Conservation (phyloP, 1,140 invertebrate species). For the Eciton burchellii region DNA sequence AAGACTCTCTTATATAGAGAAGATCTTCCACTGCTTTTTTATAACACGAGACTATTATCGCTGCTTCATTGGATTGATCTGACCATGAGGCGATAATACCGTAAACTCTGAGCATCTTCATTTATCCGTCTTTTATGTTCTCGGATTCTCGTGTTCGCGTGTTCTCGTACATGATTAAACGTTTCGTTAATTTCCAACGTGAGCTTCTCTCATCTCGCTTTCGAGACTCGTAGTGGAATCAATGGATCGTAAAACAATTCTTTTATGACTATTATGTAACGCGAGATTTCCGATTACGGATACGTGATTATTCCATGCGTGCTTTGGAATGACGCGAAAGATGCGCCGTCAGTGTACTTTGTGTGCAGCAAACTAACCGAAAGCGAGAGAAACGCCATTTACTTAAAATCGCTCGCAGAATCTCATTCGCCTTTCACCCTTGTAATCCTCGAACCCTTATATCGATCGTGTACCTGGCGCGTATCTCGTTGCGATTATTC, state of each 20-base stretch:
- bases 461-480: constrained; percentile 66
- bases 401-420: constrained; percentile 42
- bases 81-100: not conserved
- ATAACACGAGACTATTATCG: not conserved
- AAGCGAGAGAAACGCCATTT: constrained; percentile 47
- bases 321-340: not conserved
- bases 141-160: not conserved
- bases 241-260: not conserved
- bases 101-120: not conserved
- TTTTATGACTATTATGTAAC: not conserved
- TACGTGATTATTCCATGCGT: not conserved
- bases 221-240: not conserved
- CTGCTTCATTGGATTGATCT: not conserved
- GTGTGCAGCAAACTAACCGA: too few relatives aligned
- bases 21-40: not conserved
- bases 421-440: constrained; percentile 59
- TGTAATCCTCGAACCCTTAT: constrained; percentile 65
- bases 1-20: not conserved
- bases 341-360: constrained; percentile 15
- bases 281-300: not conserved
- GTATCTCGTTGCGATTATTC: constrained; percentile 57
- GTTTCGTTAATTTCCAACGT: not conserved
- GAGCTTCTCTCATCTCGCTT: not conserved
- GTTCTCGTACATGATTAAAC: not conserved
- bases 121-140: too few relatives aligned